Evolutionary conservation across 2,113 vertebrate genomes (phyloP), one percentile per base, ranked within the genome.

Genomic region (Muscicapa adusta): DNA sequence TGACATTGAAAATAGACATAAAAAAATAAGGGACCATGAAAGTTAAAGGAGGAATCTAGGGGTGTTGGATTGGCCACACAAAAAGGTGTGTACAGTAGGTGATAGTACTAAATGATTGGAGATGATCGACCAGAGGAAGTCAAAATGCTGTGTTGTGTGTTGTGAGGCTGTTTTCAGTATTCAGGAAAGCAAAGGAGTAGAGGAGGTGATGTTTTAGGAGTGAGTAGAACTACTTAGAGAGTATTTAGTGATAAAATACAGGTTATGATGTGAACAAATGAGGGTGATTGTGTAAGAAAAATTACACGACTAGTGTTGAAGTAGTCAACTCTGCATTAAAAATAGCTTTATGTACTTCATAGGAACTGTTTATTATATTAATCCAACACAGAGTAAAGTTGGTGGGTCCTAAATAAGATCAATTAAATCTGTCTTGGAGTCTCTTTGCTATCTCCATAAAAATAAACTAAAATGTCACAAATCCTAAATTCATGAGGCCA

Each of bases 331-430:
- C 86, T 63, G 36, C 72, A 29, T 60, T 80, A 68, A 94, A 89
- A 93, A 85, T 75, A 95, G 34, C 73, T 80, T 62, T 23, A 25
- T 87, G 65, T 53, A 43, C 78, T 92, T 94, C 28, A 42, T 62
- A 79, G 45, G 76, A 92, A 68, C 45, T 78, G 22, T 60, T 89
- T 51, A 38, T 85, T 85, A 40, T 10, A 23, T 53, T 77, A 75
- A 67, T 60, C 15, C 45, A 63, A 28, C 19, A 25, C 22, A 36
- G 18, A 58, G 53, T 29, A 18, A 34, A 54, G 45, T 42, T 85
- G 45, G 13, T 71, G 33, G 20, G 9, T 91, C 33, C 15, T 87
- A 38, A 85, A 88, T 14, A 60, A 13, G 43, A n/a, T 60, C 12
- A 50, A 0, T 83, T 74, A 53, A 57, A 31, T 61, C 24, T 42